Evolutionary conservation across 2,888 invertebrate species (phyloP), one percentile per base, ranked within the genome.

Genomic region (Pardosa pseudoannulata): DNA sequence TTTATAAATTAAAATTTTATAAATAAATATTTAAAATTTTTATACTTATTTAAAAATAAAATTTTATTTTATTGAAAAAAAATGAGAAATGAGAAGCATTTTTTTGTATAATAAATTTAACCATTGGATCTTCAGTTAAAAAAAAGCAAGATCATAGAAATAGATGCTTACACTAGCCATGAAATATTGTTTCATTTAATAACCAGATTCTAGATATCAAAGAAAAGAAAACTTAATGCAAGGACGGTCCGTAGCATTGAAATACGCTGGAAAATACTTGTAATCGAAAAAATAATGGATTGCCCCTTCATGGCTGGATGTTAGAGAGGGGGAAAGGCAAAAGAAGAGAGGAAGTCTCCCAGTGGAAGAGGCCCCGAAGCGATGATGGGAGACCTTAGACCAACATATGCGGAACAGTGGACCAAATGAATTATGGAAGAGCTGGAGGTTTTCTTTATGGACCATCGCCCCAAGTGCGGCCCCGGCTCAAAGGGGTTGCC

Each of bases 341-440:
- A n/a, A n/a, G n/a, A n/a, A 36, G 56, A 23, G 6, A 28, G 56
- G 11, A 62, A 67, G 62, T 46, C 67, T 19, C 39, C 39, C 36
- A 41, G 41, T 32, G 28, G 68, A 50, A 46, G 65, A 32, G 29
- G 27, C 64, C 64, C 46, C 11, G 41, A 71, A 79, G 79, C 86
- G 86, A 79, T 79, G 79, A 86, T 79, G 72, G 78, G 73, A 70
- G 71, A n/a, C 41, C 80, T 41, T 41, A 27, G 50, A 67, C 71
- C 87, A 80, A 64, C 87, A 87, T 87, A 87, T 87, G 87, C 87
- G 71, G 65, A 23, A 62, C 32, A 78, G 78, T 39, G 50, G 86
- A 72, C 56, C 67, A 74, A 75, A 87, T 87, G 87, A 80, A 87
- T 87, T 87, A 87, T 87, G 87, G 80, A 87, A 71, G 41, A 86